A percentile compares a stretch with the other conserved stretches of the same genome.
These are phyloP conservation scores for Myotis davidii DNA, from an alignment of 2,113 vertebrate species.

Conservation along the genomic window DNA sequence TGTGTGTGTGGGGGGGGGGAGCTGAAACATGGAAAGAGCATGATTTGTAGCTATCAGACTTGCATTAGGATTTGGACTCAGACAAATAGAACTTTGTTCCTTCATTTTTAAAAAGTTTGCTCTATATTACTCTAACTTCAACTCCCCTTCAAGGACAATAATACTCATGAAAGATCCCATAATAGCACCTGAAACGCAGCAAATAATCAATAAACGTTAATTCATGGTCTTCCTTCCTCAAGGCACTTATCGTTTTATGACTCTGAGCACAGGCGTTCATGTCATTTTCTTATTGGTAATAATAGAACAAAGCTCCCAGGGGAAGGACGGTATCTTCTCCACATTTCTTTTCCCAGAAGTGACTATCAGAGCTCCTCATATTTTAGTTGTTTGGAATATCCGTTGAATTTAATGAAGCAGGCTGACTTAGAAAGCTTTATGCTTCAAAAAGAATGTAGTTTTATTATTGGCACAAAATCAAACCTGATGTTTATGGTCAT, in stretches of 20 bases:
- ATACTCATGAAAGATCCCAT: background rate
- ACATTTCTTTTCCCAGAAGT: constrained; percentile 24
- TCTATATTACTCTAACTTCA: background rate
- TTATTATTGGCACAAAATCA: constrained; percentile 47
- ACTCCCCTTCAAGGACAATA: background rate
- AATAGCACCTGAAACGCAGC: background rate
- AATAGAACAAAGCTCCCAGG: background rate
- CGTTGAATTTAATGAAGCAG: constrained; percentile 53
- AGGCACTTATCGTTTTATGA: background rate
- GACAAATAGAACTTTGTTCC: background rate
- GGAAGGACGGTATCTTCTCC: background rate
- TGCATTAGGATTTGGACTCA: background rate
- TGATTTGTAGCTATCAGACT: background rate
- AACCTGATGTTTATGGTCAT: constrained; percentile 14
- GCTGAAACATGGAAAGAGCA: background rate
- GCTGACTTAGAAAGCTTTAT: constrained; percentile 53
- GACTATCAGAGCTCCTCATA: background rate
- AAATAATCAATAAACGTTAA: constrained; percentile 21
- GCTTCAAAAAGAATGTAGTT: constrained; percentile 11
- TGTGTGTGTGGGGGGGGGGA: too few species aligned
- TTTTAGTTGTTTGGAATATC: constrained; percentile 16
- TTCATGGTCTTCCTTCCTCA: background rate
- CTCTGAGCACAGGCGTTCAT: background rate
- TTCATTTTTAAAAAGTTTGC: background rate
- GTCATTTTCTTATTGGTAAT: constrained; percentile 21